A percentile compares a stretch with the other conserved stretches of the same genome.
phyloP scores from a whole-genome alignment of 2,113 vertebrate species.

The Leptosomus discolor region DNA sequence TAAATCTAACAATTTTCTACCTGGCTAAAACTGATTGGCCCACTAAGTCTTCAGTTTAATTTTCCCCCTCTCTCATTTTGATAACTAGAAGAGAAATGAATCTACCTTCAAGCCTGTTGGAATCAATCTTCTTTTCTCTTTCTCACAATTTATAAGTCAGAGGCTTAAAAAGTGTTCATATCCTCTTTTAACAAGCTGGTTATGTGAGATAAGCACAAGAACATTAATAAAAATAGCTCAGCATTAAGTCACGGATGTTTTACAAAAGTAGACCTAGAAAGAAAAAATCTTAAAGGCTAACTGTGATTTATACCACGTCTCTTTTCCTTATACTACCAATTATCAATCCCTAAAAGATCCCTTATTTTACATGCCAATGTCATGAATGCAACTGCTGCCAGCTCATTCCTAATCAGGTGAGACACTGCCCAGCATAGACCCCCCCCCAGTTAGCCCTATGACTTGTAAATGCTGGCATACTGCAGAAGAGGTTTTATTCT shows the following conservation, averaged over 20 bases:
- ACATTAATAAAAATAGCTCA: constrained; percentile 53
- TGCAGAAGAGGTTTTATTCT: not conserved
- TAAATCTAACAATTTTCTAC: not conserved
- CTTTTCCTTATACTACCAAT: not conserved
- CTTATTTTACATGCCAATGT: not conserved
- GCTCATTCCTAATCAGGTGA: not conserved
- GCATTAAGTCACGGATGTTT: constrained; percentile 2
- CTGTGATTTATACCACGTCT: not conserved
- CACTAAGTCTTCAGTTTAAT: not conserved
- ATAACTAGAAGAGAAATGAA: not conserved
- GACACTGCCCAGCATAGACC: not conserved
- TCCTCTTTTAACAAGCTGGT: constrained; percentile 60
- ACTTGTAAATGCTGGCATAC: not conserved
- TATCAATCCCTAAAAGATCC: not conserved
- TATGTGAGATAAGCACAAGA: constrained; percentile 35
- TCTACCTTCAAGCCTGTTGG: constrained; percentile 20
- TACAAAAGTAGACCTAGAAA: not conserved
- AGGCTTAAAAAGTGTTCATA: constrained; percentile 40
- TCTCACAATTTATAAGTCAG: constrained; percentile 28
- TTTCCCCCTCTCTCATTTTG: not conserved
- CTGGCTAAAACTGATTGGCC: not conserved
- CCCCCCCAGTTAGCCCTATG: not conserved
- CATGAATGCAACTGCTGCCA: not conserved
- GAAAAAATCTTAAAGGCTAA: not conserved
- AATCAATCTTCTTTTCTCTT: constrained; percentile 57